Conservation (phyloP, 2,888 invertebrate genomes). For the Macrophya alboannulata region DNA sequence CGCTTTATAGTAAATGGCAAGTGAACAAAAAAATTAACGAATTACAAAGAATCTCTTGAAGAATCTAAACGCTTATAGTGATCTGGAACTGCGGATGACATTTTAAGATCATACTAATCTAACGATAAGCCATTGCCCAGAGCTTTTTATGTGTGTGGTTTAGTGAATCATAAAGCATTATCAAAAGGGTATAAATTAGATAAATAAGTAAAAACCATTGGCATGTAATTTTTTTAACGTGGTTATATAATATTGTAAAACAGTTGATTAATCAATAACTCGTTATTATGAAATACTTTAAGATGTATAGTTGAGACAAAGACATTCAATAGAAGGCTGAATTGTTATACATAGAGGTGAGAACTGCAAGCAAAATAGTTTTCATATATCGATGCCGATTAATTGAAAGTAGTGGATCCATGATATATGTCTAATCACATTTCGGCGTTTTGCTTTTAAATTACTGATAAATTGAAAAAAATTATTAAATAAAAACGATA, state of each 20-base stretch:
- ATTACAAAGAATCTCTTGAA: not conserved
- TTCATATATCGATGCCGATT: not conserved
- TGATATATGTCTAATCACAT: conserved; percentile 14
- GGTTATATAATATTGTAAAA: conserved; percentile 4
- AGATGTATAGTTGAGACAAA: conserved; percentile 30
- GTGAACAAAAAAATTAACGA: not conserved
- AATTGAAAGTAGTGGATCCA: conserved; percentile 6
- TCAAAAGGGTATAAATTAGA: conserved; percentile 40
- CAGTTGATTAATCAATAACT: conserved; percentile 30
- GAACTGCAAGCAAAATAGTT: conserved; percentile 10
- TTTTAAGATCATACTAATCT: not conserved
- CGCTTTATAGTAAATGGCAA: conserved; percentile 14
- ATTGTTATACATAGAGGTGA: conserved; percentile 25
- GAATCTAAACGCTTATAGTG: not conserved
- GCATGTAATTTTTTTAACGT: conserved; percentile 39
- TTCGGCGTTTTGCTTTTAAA: not conserved
- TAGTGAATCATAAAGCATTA: conserved; percentile 1
- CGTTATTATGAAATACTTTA: conserved; percentile 13
- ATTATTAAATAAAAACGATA: not conserved
- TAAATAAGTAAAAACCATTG: conserved; percentile 10
- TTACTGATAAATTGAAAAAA: not conserved
- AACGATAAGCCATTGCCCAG: not conserved
- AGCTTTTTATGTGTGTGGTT: conserved; percentile 7
- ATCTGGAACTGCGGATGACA: not conserved
- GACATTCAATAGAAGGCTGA: conserved; percentile 35